Conservation (phyloP, 2,113 vertebrate species). For the Actenoides hombroni region DNA sequence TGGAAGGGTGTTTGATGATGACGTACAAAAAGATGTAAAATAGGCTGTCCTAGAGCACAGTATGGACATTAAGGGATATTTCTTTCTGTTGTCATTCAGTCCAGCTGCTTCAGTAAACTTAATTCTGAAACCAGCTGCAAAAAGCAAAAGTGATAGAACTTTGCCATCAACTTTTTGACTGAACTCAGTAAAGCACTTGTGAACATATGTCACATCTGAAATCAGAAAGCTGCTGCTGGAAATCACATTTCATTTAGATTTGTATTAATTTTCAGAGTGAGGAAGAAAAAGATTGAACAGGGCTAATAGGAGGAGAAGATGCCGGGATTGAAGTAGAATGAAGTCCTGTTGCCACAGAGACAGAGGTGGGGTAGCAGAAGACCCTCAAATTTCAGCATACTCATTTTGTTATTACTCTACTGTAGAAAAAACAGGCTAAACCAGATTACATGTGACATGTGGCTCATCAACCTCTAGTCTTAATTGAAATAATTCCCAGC, state of each 20-base stretch:
- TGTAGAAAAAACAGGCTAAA: neutral
- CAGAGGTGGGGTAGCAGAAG: neutral
- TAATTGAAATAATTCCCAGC: neutral
- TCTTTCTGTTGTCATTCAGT: neutral
- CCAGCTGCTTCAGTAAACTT: neutral
- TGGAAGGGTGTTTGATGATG: neutral
- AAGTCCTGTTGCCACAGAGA: neutral
- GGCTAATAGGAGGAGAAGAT: neutral
- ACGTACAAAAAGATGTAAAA: neutral
- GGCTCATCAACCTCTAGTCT: neutral
- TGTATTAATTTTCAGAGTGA: neutral
- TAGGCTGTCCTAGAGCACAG: neutral
- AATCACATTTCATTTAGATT: neutral
- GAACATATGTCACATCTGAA: neutral
- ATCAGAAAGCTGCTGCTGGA: neutral
- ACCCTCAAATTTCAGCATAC: neutral
- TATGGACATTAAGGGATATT: neutral
- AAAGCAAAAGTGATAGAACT: neutral
- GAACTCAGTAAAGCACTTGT: neutral
- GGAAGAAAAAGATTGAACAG: neutral
- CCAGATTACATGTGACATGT: neutral
- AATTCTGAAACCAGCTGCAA: neutral
- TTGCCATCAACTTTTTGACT: neutral
- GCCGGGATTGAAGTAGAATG: neutral
- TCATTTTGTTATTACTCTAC: neutral